Evolutionary conservation across 1,140 invertebrate species (phyloP).

Genomic region (Drosophila bifasciata): DNA sequence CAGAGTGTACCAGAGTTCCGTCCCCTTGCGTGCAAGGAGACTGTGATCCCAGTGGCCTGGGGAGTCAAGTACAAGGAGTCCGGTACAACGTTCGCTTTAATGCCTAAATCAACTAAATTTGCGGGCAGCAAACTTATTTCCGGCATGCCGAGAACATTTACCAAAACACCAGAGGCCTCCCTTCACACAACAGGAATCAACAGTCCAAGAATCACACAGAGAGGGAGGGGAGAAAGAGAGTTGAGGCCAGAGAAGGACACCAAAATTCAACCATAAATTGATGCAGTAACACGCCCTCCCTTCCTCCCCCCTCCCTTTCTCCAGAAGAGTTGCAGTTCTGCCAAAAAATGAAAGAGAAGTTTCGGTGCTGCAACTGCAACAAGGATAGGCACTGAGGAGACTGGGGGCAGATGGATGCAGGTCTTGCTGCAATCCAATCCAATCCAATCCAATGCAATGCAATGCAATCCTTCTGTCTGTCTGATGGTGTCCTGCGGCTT

Average conservation of each 20-base stretch:
- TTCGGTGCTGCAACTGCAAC: too few species aligned
- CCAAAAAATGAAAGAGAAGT: constrained; percentile 22
- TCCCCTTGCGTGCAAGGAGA: background rate
- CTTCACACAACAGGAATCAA: constrained; percentile 55
- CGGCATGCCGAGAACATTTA: constrained; percentile 72
- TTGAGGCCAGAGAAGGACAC: constrained; percentile 45
- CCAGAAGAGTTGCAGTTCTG: constrained; percentile 21
- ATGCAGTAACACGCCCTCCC: constrained; percentile 70
- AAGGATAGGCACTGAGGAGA: too few species aligned
- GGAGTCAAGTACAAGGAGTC: constrained; percentile 5
- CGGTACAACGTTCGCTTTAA: constrained; percentile 68
- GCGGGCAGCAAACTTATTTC: constrained; percentile 81
- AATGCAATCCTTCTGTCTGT: constrained; percentile 55
- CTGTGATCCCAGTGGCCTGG: background rate
- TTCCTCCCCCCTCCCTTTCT: background rate
- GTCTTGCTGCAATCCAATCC: constrained; percentile 48
- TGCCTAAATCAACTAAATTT: constrained; percentile 83
- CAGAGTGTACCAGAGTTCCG: background rate
- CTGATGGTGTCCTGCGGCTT: constrained; percentile 5
- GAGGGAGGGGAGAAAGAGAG: background rate
- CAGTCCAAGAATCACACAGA: constrained; percentile 58
- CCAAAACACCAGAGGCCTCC: constrained; percentile 41
- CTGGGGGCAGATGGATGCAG: constrained; percentile 15
- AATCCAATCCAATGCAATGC: constrained; percentile 47
- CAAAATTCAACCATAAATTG: constrained; percentile 80